These are phyloP conservation scores for Macquaria australasica DNA, from an alignment of 2,113 vertebrate genomes.

Conservation along the genomic window DNA sequence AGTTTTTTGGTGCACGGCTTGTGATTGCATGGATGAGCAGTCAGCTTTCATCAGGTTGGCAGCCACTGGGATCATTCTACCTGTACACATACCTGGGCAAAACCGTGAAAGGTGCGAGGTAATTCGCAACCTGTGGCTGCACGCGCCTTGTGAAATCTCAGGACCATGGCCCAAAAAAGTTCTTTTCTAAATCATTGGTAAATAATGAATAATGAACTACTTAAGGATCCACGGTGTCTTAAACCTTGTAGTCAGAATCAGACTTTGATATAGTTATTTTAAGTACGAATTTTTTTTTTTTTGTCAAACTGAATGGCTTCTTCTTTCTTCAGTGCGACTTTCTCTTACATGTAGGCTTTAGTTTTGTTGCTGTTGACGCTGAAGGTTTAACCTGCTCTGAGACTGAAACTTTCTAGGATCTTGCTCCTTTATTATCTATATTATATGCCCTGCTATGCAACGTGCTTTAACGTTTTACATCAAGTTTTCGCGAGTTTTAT, in stretches of 20 bases:
- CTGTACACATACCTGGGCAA: constrained; percentile 12
- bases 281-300: not conserved
- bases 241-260: not conserved
- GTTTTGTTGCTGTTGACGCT: not conserved
- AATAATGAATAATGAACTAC: not conserved
- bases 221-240: not conserved
- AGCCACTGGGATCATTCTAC: constrained; percentile 18
- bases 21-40: not conserved
- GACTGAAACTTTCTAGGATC: not conserved
- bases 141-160: not conserved
- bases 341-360: not conserved
- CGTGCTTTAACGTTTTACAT: not conserved
- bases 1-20: not conserved
- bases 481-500: not conserved
- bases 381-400: not conserved
- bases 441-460: not conserved
- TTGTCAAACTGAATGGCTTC: not conserved
- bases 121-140: not conserved
- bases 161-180: not conserved
- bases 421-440: not conserved
- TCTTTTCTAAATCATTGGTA: not conserved
- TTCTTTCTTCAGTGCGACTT: not conserved
- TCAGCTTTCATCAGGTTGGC: not conserved
- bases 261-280: not conserved
- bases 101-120: not conserved